Evolutionary conservation across 2,888 invertebrate genomes (phyloP), one percentile per base, ranked within the genome.

Genomic region (Melanostoma mellinum): DNA sequence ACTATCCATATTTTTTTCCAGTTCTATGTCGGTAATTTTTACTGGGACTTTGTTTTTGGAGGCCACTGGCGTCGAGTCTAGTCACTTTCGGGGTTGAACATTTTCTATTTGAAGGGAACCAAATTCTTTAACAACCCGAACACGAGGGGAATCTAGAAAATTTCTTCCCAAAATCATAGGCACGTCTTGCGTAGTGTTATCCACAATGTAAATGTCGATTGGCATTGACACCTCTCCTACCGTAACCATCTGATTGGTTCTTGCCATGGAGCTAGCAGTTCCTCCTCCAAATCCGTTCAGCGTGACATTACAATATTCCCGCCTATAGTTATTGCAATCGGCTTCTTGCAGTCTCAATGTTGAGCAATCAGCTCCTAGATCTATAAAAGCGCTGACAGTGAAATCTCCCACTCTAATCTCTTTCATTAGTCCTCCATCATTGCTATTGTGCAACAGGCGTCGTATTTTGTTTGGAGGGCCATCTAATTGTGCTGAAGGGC

Each of bases 381-480:
- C 42, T 6, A 65, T n/a, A 36, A 65, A 52, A 0, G 65, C 65
- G 2, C 33, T 65, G 8, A 65, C 9, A n/a, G 2, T n/a, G 20
- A 40, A 32, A 40, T 42, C 40, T n/a, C 44, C 52, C 9, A 65
- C 65, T 8, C 40, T 40, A 4, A 50, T 10, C 2, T 52, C 4
- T 40, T 65, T 65, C 2, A 52, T 40, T 6, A 65, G 9, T 2
- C 63, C 61, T 3, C 38, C 38, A 3, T 63, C 63, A n/a, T 50
- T 38, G 3, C 30, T n/a, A 20, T 32, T 50, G 9, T 50, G 50
- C 32, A 32, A 30, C 32, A 50, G 1, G 6, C 44, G 44, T 4
- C 38, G 35, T 10, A 63, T 63, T 40, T 63, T 63, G 5, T 32
- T 50, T 30, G 48, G 50, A 30, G 50, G 52, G 2, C 50, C 50